phyloP scores from a whole-genome alignment of 2,797 vertebrate species.

The Gadopsis bispinosus region DNA sequence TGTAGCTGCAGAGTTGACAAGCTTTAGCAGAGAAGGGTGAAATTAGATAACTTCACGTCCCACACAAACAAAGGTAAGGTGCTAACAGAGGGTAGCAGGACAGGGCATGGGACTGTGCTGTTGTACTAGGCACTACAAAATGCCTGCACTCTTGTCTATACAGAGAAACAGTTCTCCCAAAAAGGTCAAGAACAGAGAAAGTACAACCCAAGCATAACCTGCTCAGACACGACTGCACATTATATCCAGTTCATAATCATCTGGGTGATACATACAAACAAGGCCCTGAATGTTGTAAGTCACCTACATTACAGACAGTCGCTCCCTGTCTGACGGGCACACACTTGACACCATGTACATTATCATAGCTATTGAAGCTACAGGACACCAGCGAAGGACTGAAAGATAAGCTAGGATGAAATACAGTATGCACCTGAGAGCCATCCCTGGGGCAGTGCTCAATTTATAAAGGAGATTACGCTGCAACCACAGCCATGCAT shows the following conservation, averaged over 20 bases:
- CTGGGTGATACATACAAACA: conserved; percentile 29
- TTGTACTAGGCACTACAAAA: conserved; percentile 31
- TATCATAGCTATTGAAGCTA: conserved; percentile 52
- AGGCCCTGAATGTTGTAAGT: conserved; percentile 26
- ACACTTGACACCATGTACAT: conserved; percentile 60
- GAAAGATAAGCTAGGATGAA: conserved; percentile 75
- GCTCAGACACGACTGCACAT: conserved; percentile 31
- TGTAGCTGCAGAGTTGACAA: conserved; percentile 29
- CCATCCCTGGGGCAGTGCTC: conserved; percentile 56
- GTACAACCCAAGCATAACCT: conserved; percentile 51
- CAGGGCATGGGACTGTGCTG: conserved; percentile 56
- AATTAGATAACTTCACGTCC: conserved; percentile 67
- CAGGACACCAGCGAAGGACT: conserved; percentile 55
- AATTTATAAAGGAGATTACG: conserved; percentile 54
- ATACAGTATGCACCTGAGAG: conserved; percentile 68
- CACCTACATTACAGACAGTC: conserved; percentile 16
- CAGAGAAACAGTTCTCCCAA: conserved; percentile 22
- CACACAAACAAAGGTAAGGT: conserved; percentile 50
- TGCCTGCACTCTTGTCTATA: conserved; percentile 19
- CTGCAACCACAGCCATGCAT: conserved; percentile 52
- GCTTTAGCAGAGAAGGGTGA: conserved; percentile 40
- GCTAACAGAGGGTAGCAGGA: conserved; percentile 53
- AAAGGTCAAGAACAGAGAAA: conserved; percentile 39
- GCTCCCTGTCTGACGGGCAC: conserved; percentile 42
- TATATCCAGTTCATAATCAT: conserved; percentile 36